These are phyloP conservation scores for Amia ocellicauda DNA, from an alignment of 2,113 vertebrate species.

Conservation along the genomic window DNA sequence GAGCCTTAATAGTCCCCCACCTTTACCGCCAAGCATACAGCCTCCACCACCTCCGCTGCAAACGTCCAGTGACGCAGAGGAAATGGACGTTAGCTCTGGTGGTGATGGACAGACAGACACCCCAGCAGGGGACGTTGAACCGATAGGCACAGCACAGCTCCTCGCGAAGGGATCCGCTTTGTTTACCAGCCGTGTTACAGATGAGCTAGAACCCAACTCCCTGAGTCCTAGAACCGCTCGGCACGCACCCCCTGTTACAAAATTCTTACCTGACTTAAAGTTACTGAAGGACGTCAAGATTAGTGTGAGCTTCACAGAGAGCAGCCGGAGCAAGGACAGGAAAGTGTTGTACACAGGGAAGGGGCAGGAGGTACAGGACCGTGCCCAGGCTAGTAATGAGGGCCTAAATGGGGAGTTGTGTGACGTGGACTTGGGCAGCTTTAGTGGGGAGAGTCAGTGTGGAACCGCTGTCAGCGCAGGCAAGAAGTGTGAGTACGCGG, in stretches of 20 bases:
- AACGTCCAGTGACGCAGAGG: conserved; percentile 99
- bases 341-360: conserved; percentile 91
- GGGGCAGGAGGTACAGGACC: conserved; percentile 68
- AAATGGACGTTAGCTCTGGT: conserved; percentile 99
- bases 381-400: conserved; percentile 62
- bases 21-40: conserved; percentile 74
- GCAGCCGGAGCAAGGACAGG: conserved; percentile 91
- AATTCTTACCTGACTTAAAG: conserved; percentile 92
- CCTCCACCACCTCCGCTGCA: conserved; percentile 99
- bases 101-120: conserved; percentile 98
- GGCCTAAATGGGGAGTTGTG: conserved; percentile 83
- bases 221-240: conserved; percentile 91
- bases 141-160: conserved; percentile 71
- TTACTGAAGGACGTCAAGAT: conserved; percentile 96
- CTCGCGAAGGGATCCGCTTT: conserved; percentile 81
- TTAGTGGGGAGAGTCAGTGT: conserved; percentile 57
- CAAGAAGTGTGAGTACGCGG: conserved; percentile 75
- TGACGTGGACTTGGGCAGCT: conserved; percentile 68
- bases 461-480: conserved; percentile 60
- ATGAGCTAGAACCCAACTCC: conserved; percentile 69
- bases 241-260: conserved; percentile 85
- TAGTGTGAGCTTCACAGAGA: conserved; percentile 91
- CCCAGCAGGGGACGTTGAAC: conserved; percentile 82
- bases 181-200: conserved; percentile 76
- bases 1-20: conserved; percentile 67